These are phyloP conservation scores for Oxyteleia sp. DNA, from an alignment of 2,888 invertebrate genomes.

Conservation along the genomic window DNA sequence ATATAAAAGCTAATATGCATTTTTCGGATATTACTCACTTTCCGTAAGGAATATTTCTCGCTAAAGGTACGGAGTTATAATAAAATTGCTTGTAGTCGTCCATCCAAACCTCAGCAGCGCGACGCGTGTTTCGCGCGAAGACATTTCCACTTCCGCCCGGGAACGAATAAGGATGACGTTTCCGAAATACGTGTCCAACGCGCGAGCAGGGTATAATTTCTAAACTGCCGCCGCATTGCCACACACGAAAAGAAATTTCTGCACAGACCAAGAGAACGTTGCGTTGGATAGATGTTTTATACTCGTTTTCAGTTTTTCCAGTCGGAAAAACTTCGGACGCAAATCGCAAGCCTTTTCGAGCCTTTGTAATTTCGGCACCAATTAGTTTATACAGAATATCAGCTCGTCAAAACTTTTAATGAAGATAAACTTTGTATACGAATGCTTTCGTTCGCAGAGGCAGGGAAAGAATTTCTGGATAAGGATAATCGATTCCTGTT, in stretches of 20 bases:
- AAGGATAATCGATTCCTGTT: no score
- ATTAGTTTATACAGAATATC: slow-evolving; percentile 39
- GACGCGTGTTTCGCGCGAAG: slow-evolving; percentile 97
- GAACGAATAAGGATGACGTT: slow-evolving; percentile 99
- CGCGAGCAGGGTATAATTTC: slow-evolving; percentile 99
- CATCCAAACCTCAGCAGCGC: slow-evolving; percentile 99
- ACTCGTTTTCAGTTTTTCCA: not conserved
- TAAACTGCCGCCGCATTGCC: slow-evolving; percentile 99
- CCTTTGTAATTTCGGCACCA: slow-evolving; percentile 15
- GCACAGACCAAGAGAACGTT: slow-evolving; percentile 71
- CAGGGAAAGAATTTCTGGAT: not conserved
- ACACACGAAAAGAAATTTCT: slow-evolving; percentile 95
- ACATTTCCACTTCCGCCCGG: slow-evolving; percentile 99
- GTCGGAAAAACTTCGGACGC: slow-evolving; percentile 19
- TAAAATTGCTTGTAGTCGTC: slow-evolving; percentile 99
- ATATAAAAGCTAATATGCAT: no score
- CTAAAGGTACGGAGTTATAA: no score
- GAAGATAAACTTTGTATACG: slow-evolving; percentile 44
- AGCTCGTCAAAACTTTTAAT: slow-evolving; percentile 49
- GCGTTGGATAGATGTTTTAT: slow-evolving; percentile 27
- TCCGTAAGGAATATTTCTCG: no score
- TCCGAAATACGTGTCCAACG: slow-evolving; percentile 97
- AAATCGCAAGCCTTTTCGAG: slow-evolving; percentile 1
- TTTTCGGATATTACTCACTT: no score
- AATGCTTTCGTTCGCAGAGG: slow-evolving; percentile 13